Conservation (phyloP, 2,797 vertebrate genomes). For the Sciurus vulgaris region DNA sequence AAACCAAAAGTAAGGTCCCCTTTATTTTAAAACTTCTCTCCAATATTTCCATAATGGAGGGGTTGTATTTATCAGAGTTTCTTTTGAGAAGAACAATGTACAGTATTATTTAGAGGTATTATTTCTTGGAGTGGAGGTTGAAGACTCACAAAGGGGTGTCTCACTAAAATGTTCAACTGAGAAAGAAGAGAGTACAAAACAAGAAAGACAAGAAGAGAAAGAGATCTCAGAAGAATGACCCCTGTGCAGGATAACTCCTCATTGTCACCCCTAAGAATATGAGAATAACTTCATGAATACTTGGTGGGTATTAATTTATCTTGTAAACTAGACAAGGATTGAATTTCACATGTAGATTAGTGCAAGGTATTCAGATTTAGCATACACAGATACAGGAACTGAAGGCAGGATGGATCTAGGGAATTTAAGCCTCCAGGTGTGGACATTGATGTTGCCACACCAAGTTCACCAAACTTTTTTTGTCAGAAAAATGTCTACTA, state of each 20-base stretch:
- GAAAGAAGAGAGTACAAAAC: not conserved
- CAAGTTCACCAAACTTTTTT: not conserved
- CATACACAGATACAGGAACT: not conserved
- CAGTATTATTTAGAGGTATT: not conserved
- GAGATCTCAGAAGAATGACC: not conserved
- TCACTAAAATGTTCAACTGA: not conserved
- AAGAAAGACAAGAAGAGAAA: not conserved
- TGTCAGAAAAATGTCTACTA: not conserved
- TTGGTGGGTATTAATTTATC: not conserved
- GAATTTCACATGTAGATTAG: not conserved
- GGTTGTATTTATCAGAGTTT: not conserved
- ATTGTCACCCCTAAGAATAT: not conserved
- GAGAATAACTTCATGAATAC: not conserved
- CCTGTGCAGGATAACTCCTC: not conserved
- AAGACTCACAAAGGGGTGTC: not conserved
- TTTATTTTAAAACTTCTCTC: conserved; percentile 38
- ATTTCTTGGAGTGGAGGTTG: conserved; percentile 10
- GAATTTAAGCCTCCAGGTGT: not conserved
- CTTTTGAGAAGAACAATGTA: not conserved
- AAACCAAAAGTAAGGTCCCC: not conserved
- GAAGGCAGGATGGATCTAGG: not conserved
- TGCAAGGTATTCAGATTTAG: not conserved
- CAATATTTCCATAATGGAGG: not conserved
- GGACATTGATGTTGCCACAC: not conserved
- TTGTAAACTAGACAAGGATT: not conserved